A percentile compares a stretch with the other conserved stretches of the same genome.
phyloP scores from a whole-genome alignment of 1,140 invertebrate species.

The Caenorhabditis latens region DNA sequence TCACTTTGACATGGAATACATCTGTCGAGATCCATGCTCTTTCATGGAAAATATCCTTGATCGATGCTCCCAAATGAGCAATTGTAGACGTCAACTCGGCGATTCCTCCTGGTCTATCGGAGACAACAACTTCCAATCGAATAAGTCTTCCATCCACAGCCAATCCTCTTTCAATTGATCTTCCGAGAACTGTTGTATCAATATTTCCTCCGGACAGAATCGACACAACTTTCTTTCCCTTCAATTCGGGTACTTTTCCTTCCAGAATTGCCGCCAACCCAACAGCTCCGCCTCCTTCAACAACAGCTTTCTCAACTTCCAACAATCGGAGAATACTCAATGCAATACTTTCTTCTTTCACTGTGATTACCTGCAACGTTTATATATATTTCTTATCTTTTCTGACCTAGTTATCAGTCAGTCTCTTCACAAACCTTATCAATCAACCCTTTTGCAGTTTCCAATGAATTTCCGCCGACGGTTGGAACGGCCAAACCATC shows the following conservation, averaged over 20 bases:
- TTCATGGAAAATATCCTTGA: slow-evolving; percentile 94
- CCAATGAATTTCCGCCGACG: slow-evolving; percentile 89
- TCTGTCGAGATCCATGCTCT: slow-evolving; percentile 90
- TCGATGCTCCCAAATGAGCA: slow-evolving; percentile 86
- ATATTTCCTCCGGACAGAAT: slow-evolving; percentile 92
- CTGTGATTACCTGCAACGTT: slow-evolving; percentile 80
- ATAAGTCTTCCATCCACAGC: slow-evolving; percentile 89
- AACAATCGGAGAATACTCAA: slow-evolving; percentile 88
- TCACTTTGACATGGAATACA: slow-evolving; percentile 84
- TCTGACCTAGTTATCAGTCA: not conserved
- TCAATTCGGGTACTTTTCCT: slow-evolving; percentile 86
- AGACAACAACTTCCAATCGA: slow-evolving; percentile 90
- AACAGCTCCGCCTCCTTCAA: slow-evolving; percentile 90
- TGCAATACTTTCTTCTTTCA: slow-evolving; percentile 84
- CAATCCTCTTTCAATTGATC: slow-evolving; percentile 89
- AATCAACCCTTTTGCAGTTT: slow-evolving; percentile 84
- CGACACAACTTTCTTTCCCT: slow-evolving; percentile 88
- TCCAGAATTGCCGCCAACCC: slow-evolving; percentile 89
- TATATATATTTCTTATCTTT: not conserved
- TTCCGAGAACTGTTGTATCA: slow-evolving; percentile 89
- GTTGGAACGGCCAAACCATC: slow-evolving; percentile 91
- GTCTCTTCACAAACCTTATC: slow-evolving; percentile 82
- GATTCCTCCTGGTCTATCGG: slow-evolving; percentile 84
- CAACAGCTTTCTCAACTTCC: slow-evolving; percentile 88
- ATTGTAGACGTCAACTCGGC: slow-evolving; percentile 87